Percentiles rank a stretch among this genome's conserved stretches.
These are phyloP conservation scores for Diabrotica virgifera DNA, from an alignment of 1,140 invertebrate species.

Conservation along the genomic window DNA sequence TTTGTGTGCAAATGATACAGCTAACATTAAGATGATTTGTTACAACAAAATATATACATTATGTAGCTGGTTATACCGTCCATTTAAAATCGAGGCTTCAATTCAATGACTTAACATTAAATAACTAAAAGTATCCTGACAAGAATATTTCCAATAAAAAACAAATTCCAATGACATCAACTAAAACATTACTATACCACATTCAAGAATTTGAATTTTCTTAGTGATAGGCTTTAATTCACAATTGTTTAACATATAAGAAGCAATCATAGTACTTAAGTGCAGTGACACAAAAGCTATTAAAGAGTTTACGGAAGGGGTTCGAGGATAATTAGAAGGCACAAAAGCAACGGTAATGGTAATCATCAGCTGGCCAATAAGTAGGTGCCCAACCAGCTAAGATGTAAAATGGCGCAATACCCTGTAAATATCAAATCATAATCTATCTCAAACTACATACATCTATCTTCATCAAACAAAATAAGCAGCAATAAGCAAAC, in stretches of 20 bases:
- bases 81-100: conserved; percentile 37
- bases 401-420: conserved; percentile 42
- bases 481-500: neutral
- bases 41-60: conserved; percentile 43
- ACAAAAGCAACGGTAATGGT: conserved; percentile 45
- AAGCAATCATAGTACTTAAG: conserved; percentile 30
- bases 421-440: conserved; percentile 41
- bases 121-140: conserved; percentile 24
- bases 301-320: conserved; percentile 32
- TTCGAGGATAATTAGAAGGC: conserved; percentile 41
- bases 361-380: conserved; percentile 32
- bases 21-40: conserved; percentile 34
- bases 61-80: conserved; percentile 44
- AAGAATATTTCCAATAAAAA: conserved; percentile 17
- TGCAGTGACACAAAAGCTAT: conserved; percentile 43
- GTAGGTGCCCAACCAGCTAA: conserved; percentile 20
- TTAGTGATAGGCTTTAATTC: conserved; percentile 3
- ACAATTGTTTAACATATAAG: conserved; percentile 29
- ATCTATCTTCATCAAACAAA: neutral
- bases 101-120: conserved; percentile 22
- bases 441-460: conserved; percentile 20
- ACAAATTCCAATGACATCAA: conserved; percentile 12
- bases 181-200: conserved; percentile 14
- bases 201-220: conserved; percentile 27
- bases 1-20: conserved; percentile 31